Percentiles rank a stretch among this genome's conserved stretches.
phyloP scores from a whole-genome alignment of 2,113 vertebrate genomes.

The Numenius arquata region DNA sequence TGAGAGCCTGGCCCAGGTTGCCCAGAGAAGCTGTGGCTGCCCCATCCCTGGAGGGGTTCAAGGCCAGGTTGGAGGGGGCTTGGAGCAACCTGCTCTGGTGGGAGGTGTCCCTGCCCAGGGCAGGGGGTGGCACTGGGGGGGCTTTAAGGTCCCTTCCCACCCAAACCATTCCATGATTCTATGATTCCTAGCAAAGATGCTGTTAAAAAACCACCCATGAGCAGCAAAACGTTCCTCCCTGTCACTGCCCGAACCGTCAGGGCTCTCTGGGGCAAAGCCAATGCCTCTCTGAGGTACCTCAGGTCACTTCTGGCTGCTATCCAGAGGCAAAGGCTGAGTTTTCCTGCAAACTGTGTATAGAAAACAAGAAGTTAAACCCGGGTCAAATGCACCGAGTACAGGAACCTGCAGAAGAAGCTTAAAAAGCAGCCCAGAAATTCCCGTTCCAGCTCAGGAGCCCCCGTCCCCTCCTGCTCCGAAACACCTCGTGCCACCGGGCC shows the following conservation, averaged over 20 bases:
- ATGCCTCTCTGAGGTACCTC: accelerated
- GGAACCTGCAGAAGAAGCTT: background rate
- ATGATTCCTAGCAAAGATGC: background rate
- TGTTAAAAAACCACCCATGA: background rate
- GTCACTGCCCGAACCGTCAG: accelerated
- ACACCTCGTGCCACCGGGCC: background rate
- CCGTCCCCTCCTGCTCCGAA: background rate
- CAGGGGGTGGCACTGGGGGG: background rate
- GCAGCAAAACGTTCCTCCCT: background rate
- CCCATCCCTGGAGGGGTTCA: background rate
- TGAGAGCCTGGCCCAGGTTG: background rate
- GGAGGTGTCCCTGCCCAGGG: background rate
- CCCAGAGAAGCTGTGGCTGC: background rate
- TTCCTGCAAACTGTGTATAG: background rate
- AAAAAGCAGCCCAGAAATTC: background rate
- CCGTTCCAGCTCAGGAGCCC: no score
- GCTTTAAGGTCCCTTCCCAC: background rate
- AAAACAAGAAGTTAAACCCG: background rate
- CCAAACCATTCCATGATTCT: background rate
- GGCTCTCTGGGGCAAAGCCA: background rate
- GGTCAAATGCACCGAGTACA: accelerated
- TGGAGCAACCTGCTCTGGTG: background rate
- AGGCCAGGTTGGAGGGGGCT: background rate
- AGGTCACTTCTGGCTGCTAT: accelerated
- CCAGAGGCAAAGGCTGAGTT: background rate